Evolutionary conservation across 1,140 invertebrate species (phyloP), one percentile per base, ranked within the genome.

Genomic region (Temnothorax longispinosus): DNA sequence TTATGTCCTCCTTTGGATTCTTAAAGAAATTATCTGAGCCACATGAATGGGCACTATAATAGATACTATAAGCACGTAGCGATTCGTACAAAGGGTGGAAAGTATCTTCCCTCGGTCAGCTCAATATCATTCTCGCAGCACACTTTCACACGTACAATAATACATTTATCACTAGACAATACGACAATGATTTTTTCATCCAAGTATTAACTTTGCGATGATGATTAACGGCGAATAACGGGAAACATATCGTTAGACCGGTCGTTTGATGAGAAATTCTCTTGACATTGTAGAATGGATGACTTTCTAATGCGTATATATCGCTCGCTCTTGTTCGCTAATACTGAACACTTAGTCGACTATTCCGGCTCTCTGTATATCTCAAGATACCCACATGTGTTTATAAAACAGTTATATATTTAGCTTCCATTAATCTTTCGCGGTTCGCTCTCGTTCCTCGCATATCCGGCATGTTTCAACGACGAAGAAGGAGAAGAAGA

Each of bases 391-490:
- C 80, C 89, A 89, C 92, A 88, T 80, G 88, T 93, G 88, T 93
- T 94, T 93, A 95, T 94, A 91, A 94, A 93, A 93, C 91, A 93
- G 69, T 89, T 81, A 90, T 95, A 95, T 94, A 94, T 94, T 94
- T 95, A 95, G 94, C 91, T 87, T 71, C 54, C 21, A 44, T 80
- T 89, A 74, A 81, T 71, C 69, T 47, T 27, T 41, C 21, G 54
- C 13, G 8, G 32, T 27, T 82, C 54, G 74, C 44, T 8, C 35
- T 74, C 41, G 3, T 13, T 56, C 65, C 13, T 47, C 27, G 18
- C 41, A 3, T 35, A 15, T 44, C 54, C 32, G 41, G 18, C 32
- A 18, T 74, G 8, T 82, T 74, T n/a, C 67, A 21, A 8, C 4
- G 15, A n/a, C 3, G 27, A 38, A 74, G 18, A 27, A 27, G 11